Base-by-base conservation (phyloP, 2,888 invertebrate genomes). In the Carabus problematicus region DNA sequence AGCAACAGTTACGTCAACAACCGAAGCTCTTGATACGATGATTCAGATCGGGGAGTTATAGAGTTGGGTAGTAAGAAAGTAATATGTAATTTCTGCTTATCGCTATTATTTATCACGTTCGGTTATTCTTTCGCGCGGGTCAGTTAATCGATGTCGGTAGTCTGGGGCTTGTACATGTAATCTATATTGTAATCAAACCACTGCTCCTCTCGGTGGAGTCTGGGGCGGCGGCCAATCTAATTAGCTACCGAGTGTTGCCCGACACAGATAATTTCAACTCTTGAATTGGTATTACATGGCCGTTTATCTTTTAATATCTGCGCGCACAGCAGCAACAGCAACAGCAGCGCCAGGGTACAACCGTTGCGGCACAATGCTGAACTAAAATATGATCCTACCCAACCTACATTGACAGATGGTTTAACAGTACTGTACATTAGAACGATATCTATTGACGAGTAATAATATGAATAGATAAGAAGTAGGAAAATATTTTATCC, bases 221-320 rank as follows among this genome's bases (percentile, higher is more conserved):
- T 49, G 70, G 72, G 60, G 70, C 70, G 63, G 66, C 14, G 64
- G 55, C 68, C 72, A 72, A 72, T 72, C 71, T 72, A 72, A 72
- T 72, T 72, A 72, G 72, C 72, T 72, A 72, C 72, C 69, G 72
- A 72, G 29, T 29, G 29, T 29, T 29, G 29, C 29, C 59, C 43
- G 18, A 42, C 40, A 56, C 49, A 29, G 47, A 47, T 71, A 62
- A 61, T 69, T 63, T 64, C 59, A 58, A 19, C 58, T 45, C 47
- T 63, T 40, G 60, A 60, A 70, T 70, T 70, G 68, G 60, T 69
- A 71, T 71, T 69, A 71, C 70, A 58, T 52, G 71, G 62, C 61
- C 66, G 64, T 71, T 71, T 70, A 71, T 70, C 66, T 70, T 70
- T 70, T 45, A 45, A 45, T 45, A 45, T 45, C 45, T 45, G 14